These are phyloP conservation scores for Cnemophilus loriae DNA, from an alignment of 2,113 vertebrate species.

Conservation along the genomic window DNA sequence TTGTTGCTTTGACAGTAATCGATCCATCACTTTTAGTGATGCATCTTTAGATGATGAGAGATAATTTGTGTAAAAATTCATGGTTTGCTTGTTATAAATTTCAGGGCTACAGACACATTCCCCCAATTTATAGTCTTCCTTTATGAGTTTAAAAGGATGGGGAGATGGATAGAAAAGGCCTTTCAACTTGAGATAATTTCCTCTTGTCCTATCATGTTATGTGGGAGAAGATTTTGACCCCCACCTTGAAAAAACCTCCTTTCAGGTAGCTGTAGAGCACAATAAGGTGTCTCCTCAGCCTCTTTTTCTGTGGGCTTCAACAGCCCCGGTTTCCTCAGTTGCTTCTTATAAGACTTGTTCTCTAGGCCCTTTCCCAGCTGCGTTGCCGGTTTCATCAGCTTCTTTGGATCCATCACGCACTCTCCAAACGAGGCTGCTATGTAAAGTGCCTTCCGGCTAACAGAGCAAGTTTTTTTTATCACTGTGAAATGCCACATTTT, in stretches of 20 bases:
- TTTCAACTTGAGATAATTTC: background rate
- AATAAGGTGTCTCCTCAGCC: background rate
- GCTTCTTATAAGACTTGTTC: background rate
- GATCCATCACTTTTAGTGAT: background rate
- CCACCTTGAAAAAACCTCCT: background rate
- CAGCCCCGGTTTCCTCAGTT: background rate
- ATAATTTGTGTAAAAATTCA: background rate
- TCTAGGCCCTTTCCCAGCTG: background rate
- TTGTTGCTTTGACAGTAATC: background rate
- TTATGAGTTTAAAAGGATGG: background rate
- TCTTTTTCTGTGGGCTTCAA: background rate
- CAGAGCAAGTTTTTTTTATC: background rate
- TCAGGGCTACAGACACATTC: background rate
- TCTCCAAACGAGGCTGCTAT: background rate
- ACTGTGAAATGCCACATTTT: background rate
- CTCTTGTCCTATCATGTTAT: background rate
- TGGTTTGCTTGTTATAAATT: background rate
- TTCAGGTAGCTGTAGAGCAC: background rate
- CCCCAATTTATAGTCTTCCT: background rate
- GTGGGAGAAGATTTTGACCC: rapidly evolving
- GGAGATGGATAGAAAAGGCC: background rate
- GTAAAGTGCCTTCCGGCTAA: background rate
- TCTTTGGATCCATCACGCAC: background rate
- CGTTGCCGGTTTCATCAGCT: background rate
- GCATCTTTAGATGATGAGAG: background rate